Evolutionary conservation across 2,113 vertebrate species (phyloP).

Genomic region (Excalfactoria chinensis): DNA sequence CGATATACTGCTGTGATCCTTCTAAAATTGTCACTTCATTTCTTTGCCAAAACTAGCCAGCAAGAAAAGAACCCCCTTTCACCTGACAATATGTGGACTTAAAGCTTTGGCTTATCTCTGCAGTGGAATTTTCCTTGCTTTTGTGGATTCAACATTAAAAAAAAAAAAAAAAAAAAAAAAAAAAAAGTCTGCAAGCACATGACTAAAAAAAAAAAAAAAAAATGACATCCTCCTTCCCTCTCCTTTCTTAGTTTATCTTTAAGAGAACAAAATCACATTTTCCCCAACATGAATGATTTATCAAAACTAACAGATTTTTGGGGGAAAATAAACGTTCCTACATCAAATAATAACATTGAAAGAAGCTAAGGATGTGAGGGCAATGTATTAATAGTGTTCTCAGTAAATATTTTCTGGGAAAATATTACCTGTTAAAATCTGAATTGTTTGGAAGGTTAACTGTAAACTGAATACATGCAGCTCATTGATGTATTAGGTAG

Average conservation of each 20-base stretch:
- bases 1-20: not conserved
- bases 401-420: not conserved
- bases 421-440: not conserved
- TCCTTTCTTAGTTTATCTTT: not conserved
- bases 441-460: not conserved
- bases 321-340: not conserved
- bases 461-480: not conserved
- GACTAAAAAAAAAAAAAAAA: not conserved
- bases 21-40: conserved; percentile 1
- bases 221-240: not conserved
- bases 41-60: not conserved
- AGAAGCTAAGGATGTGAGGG: not conserved
- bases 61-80: not conserved
- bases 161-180: not conserved
- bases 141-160: not conserved
- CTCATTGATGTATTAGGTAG: not conserved
- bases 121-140: not conserved
- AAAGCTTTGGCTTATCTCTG: not conserved
- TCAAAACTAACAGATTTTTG: not conserved
- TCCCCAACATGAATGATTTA: not conserved
- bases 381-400: not conserved
- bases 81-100: not conserved
- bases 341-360: not conserved
- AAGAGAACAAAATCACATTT: not conserved
- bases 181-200: not conserved